Percentiles rank a stretch among this genome's conserved stretches.
Evolutionary conservation across 2,113 vertebrate genomes (phyloP).

Genomic region (Xenopus borealis): DNA sequence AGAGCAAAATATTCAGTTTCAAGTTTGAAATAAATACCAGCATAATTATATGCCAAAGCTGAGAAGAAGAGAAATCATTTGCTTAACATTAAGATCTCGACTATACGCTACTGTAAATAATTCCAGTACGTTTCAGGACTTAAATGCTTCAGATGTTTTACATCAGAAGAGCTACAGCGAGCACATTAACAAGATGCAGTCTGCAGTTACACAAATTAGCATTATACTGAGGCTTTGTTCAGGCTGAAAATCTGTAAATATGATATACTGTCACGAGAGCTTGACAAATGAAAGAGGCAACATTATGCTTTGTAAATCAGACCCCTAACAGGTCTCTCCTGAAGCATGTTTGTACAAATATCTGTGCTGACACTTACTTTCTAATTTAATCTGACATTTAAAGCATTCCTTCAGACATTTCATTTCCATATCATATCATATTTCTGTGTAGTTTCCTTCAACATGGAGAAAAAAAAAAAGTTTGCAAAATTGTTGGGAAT

Average conservation of each 20-base stretch:
- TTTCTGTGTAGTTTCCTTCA: background rate
- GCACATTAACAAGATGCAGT: slow-evolving; percentile 19
- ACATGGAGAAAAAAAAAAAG: slow-evolving; percentile 6
- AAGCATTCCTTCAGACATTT: slow-evolving; percentile 24
- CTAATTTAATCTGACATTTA: slow-evolving; percentile 39
- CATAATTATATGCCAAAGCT: background rate
- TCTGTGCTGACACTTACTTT: slow-evolving; percentile 11
- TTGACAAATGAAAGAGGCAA: slow-evolving; percentile 17
- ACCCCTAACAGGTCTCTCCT: slow-evolving; percentile 22
- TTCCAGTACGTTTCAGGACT: slow-evolving; percentile 10
- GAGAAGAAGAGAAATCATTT: background rate
- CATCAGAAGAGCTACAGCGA: background rate
- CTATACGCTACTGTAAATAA: slow-evolving; percentile 15
- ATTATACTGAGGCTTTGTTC: slow-evolving; percentile 31
- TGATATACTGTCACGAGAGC: slow-evolving; percentile 23
- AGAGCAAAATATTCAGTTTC: background rate
- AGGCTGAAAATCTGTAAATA: slow-evolving; percentile 29
- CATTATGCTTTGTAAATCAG: slow-evolving; percentile 37
- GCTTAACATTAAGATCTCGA: background rate
- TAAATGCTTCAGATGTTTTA: slow-evolving; percentile 26
- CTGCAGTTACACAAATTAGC: slow-evolving; percentile 24
- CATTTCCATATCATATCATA: slow-evolving; percentile 24
- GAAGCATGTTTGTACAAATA: slow-evolving; percentile 27
- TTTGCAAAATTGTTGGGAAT: slow-evolving; percentile 18
- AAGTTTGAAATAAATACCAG: background rate